Evolutionary conservation across 2,797 vertebrate species (phyloP).

Genomic region (Saxicola maurus): DNA sequence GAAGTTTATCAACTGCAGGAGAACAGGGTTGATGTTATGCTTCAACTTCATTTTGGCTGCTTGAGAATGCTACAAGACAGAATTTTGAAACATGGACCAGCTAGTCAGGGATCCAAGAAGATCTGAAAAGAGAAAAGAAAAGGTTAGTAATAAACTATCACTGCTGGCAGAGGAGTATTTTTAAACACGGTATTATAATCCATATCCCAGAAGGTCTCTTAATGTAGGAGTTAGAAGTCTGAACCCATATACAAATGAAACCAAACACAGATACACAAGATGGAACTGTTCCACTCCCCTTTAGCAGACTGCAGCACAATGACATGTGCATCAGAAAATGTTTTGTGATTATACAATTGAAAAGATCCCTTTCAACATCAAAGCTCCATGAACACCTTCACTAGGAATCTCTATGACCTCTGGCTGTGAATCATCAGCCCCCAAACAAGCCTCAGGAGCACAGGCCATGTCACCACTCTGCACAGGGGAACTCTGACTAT

Average conservation of each 20-base stretch:
- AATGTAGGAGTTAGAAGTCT: background rate
- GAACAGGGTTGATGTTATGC: slow-evolving; percentile 85
- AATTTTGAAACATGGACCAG: background rate
- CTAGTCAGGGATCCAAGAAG: slow-evolving; percentile 26
- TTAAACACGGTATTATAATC: background rate
- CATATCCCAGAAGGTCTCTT: background rate
- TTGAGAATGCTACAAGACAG: slow-evolving; percentile 34
- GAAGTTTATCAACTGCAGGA: slow-evolving; percentile 84
- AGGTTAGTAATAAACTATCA: background rate
- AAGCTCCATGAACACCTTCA: background rate
- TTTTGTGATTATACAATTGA: too few relatives aligned
- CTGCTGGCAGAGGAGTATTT: background rate
- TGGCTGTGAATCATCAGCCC: background rate
- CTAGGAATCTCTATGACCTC: background rate
- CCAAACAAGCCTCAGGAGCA: background rate
- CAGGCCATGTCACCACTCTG: background rate
- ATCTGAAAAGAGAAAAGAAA: slow-evolving; percentile 52
- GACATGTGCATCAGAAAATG: background rate
- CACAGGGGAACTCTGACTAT: fast-evolving
- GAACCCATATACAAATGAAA: background rate
- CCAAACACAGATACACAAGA: fast-evolving
- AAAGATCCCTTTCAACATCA: background rate
- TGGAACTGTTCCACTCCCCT: background rate
- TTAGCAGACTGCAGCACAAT: background rate
- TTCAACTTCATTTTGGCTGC: slow-evolving; percentile 84